These are phyloP conservation scores for Macrobrachium rosenbergii DNA, from an alignment of 1,140 invertebrate species.

Conservation along the genomic window DNA sequence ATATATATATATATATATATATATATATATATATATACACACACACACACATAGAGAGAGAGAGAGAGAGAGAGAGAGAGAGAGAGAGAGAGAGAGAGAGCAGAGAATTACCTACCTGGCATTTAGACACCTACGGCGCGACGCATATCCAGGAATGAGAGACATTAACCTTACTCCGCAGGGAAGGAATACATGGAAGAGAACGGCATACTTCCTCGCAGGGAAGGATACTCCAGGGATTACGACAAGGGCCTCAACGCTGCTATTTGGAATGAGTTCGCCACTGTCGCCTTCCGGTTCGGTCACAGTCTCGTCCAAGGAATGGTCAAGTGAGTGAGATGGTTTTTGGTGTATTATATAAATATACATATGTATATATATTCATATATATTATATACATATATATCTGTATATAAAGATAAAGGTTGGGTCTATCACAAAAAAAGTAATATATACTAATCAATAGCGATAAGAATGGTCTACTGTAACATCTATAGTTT, in stretches of 20 bases:
- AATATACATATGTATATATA: not conserved
- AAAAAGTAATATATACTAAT: no score
- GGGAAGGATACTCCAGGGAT: slow-evolving; percentile 69
- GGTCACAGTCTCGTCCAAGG: slow-evolving; percentile 78
- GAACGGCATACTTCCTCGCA: slow-evolving; percentile 63
- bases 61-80: no score
- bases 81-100: no score
- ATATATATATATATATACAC: not conserved
- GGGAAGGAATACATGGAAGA: slow-evolving; percentile 60
- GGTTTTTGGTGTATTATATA: slow-evolving; percentile 21
- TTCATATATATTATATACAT: no score
- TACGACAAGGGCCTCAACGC: slow-evolving; percentile 77
- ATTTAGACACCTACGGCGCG: no score
- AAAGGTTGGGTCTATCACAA: no score
- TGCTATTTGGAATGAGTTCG: slow-evolving; percentile 78
- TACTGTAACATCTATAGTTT: no score
- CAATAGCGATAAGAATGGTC: no score
- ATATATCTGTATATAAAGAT: no score
- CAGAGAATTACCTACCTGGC: no score
- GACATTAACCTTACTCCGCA: not conserved
- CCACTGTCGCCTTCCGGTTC: slow-evolving; percentile 76
- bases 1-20: not conserved
- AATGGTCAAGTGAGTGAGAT: slow-evolving; percentile 73
- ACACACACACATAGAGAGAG: no score
- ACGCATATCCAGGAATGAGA: no score